These are phyloP conservation scores for Deilephila porcellus DNA, from an alignment of 2,888 invertebrate genomes.

Conservation along the genomic window DNA sequence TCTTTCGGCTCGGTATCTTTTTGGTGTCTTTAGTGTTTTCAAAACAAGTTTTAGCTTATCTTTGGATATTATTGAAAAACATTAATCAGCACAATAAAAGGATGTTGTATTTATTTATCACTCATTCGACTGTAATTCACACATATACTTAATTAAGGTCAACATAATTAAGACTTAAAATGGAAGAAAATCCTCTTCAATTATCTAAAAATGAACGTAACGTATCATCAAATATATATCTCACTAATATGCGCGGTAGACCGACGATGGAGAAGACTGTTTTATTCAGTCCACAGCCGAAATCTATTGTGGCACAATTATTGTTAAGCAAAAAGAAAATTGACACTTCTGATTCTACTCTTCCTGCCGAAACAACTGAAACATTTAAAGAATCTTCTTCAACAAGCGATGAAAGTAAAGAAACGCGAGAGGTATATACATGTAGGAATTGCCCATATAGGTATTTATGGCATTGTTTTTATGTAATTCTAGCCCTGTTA, in stretches of 20 bases:
- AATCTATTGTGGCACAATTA: constrained; percentile 67
- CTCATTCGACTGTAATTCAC: no score
- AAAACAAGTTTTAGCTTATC: neutral
- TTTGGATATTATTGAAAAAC: neutral
- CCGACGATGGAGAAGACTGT: constrained; percentile 56
- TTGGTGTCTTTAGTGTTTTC: neutral
- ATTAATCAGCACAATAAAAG: neutral
- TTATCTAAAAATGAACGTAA: constrained; percentile 31
- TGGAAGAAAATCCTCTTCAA: constrained; percentile 60
- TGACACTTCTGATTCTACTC: constrained; percentile 35
- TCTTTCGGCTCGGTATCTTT: no score
- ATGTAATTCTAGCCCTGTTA: neutral
- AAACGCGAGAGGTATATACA: neutral
- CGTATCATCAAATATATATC: constrained; percentile 29
- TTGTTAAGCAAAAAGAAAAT: constrained; percentile 49
- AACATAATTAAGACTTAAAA: constrained; percentile 19
- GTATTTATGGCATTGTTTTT: neutral
- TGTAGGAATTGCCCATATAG: constrained; percentile 10
- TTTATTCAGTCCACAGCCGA: constrained; percentile 66
- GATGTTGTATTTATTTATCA: neutral
- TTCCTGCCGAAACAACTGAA: constrained; percentile 25
- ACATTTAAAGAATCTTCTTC: neutral
- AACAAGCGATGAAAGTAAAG: neutral
- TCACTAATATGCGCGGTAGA: constrained; percentile 60
- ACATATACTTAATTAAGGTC: neutral